Percentiles rank a stretch among this genome's conserved stretches.
Evolutionary conservation across 2,113 vertebrate genomes (phyloP).

Genomic region (Corvus moneduloides): DNA sequence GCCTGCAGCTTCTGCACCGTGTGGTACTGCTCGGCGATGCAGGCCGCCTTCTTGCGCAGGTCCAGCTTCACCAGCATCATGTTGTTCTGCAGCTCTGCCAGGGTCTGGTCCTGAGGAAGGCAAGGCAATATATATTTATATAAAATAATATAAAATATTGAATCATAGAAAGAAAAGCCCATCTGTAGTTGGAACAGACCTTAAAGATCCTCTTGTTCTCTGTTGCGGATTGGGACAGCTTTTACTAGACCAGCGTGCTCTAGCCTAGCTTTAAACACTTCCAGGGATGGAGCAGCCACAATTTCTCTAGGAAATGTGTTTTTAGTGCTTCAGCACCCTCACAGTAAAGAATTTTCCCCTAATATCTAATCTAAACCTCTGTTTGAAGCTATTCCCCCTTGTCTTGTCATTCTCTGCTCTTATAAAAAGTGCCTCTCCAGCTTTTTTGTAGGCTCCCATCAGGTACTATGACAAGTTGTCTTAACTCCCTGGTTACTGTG

Average conservation of each 20-base stretch:
- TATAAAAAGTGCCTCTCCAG: background rate
- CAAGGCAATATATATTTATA: background rate
- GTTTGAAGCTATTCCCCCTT: background rate
- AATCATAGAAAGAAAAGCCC: background rate
- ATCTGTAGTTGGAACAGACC: too few relatives aligned
- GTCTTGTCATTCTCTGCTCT: background rate
- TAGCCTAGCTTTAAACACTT: background rate
- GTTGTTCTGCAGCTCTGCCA: constrained; percentile 91
- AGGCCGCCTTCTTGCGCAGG: constrained; percentile 82
- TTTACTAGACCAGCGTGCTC: background rate
- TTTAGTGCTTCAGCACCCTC: background rate
- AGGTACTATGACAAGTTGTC: background rate
- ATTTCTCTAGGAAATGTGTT: background rate
- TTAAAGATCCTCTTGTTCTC: background rate
- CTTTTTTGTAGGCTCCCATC: background rate
- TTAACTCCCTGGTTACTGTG: background rate
- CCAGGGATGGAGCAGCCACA: background rate
- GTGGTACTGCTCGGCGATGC: constrained; percentile 79
- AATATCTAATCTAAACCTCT: background rate
- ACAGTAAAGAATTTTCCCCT: background rate
- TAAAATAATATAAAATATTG: background rate
- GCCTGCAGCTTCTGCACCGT: constrained; percentile 65
- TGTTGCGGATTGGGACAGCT: background rate
- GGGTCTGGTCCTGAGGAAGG: constrained; percentile 84
- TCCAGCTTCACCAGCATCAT: constrained; percentile 89